Evolutionary conservation across 2,797 vertebrate species (phyloP).

Genomic region (Nyctalus aviator): DNA sequence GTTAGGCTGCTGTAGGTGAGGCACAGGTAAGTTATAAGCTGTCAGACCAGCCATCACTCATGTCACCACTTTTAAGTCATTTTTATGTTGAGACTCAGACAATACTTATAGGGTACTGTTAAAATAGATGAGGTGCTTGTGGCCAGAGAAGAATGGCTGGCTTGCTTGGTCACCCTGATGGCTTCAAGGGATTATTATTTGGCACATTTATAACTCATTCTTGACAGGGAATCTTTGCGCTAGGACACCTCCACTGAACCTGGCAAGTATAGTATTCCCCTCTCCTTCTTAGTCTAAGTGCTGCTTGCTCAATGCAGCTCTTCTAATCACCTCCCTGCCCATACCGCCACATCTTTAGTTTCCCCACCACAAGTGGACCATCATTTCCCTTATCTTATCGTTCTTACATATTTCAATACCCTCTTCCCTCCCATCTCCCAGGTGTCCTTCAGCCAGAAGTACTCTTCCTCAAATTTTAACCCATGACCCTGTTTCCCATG

Average conservation of each 20-base stretch:
- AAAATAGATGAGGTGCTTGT: not conserved
- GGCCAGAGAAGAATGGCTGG: not conserved
- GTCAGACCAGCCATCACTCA: not conserved
- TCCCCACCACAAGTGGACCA: not conserved
- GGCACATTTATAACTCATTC: not conserved
- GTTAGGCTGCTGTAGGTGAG: not conserved
- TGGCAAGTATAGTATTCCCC: not conserved
- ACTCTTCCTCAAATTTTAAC: not conserved
- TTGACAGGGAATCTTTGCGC: not conserved
- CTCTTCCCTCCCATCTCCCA: not conserved
- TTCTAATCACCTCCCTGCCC: not conserved
- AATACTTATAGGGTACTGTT: not conserved
- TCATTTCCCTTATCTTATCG: not conserved
- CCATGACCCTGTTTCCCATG: not conserved
- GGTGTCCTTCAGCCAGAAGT: not conserved
- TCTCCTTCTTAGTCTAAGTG: not conserved
- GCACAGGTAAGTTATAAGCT: not conserved
- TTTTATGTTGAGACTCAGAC: not conserved
- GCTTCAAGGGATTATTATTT: not conserved
- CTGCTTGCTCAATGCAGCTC: not conserved
- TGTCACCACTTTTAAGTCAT: not conserved
- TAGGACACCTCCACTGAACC: not conserved
- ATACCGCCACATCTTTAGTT: not conserved
- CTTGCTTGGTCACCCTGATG: not conserved
- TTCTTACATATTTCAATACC: not conserved